Base-by-base conservation (phyloP, 2,113 vertebrate genomes). In the Capreolus pygargus region DNA sequence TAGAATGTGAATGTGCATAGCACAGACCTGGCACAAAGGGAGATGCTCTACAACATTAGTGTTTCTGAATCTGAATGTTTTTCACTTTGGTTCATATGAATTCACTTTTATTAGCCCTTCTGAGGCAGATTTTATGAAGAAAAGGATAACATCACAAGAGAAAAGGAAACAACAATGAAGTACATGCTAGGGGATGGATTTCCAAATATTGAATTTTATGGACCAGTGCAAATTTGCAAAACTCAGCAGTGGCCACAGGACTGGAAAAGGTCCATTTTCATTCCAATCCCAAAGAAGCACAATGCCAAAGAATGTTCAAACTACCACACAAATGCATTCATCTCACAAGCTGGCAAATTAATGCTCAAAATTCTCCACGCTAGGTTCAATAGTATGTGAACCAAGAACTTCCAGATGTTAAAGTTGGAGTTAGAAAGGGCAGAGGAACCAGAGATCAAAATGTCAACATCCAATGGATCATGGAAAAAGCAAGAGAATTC, bases 191-290 rank as follows among this genome's bases (percentile, higher is more conserved):
- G 27, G n/a, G 50, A 27, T 21, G 50, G 10, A 78, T 96, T 94
- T 95, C 33, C 39, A 89, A 50, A 92, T 93, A 89, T 86, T 92
- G 28, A 94, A 45, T 84, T 91, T 96, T 74, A 61, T 90, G 64
- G 45, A 74, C 45, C 21, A 92, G 50, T 28, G 36, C 17, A 92
- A 90, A 50, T 70, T 70, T 36, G 64, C 64, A 70, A 70, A 70
- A 36, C n/a, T 70, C 64, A 70, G 64, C 64, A 23, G 64, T 36
- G 64, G 64, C 19, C 64, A 70, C 64, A 70, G n/a, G 64, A 36
- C n/a, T 70, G 64, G 64, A 23, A 70, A 70, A 36, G 64, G 64
- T 36, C n/a, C n/a, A 36, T 70, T 70, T 70, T 70, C 64, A 70
- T 70, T 70, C 64, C n/a, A 70, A 70, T 39, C 67, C 67, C 67